phyloP scores from a whole-genome alignment of 64 coral and sea anemone genomes.

The Hydrozoanthus tunicans region DNA sequence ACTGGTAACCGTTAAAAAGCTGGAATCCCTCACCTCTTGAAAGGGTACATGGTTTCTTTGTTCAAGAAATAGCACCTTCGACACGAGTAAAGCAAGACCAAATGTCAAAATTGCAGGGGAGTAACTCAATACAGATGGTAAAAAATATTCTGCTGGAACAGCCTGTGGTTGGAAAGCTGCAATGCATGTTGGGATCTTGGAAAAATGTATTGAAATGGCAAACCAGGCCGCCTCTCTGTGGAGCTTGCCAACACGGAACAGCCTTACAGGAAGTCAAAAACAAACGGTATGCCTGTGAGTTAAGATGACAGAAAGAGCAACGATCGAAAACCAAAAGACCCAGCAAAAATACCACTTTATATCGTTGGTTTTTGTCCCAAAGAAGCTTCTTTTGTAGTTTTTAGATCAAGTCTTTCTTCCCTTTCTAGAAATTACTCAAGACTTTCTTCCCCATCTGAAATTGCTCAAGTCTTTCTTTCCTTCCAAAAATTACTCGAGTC shows the following conservation, averaged over 20 bases:
- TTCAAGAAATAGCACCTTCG: slow-evolving; percentile 31
- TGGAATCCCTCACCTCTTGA: slow-evolving; percentile 24
- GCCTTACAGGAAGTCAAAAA: not conserved
- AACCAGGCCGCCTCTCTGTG: slow-evolving; percentile 43
- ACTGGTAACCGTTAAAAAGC: too few species aligned
- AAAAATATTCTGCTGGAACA: not conserved
- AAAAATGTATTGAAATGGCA: slow-evolving; percentile 34
- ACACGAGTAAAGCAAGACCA: slow-evolving; percentile 13
- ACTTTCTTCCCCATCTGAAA: too few species aligned
- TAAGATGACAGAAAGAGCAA: not conserved
- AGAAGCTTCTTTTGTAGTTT: too few species aligned
- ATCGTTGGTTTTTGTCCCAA: too few species aligned
- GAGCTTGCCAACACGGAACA: slow-evolving; percentile 32
- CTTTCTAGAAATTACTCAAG: too few species aligned
- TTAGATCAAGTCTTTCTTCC: too few species aligned
- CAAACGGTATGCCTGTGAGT: not conserved
- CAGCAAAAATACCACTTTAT: not conserved
- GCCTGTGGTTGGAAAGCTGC: slow-evolving; percentile 32
- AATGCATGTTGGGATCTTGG: slow-evolving; percentile 44
- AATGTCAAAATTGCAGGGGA: not conserved
- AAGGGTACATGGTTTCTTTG: slow-evolving; percentile 39
- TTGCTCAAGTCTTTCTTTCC: too few species aligned
- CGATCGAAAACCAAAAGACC: not conserved
- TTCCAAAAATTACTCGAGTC: too few species aligned
- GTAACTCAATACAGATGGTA: slow-evolving; percentile 23